Base-by-base conservation (phyloP, 2,113 vertebrate species). In the Silurus asotus region DNA sequence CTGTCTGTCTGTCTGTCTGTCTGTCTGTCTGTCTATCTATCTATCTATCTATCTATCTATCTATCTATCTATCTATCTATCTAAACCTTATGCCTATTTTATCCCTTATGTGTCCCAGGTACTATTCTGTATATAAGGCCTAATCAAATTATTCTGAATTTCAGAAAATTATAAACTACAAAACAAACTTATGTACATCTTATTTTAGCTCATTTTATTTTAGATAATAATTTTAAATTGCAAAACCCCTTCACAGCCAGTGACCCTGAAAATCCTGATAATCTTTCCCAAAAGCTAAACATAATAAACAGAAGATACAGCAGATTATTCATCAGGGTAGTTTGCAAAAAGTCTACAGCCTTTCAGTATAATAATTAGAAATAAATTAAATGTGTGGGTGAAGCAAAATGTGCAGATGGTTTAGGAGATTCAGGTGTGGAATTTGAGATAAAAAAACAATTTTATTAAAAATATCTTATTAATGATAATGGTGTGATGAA, bases 321-420 rank as follows among this genome's bases (percentile, higher is more conserved):
- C 45, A 49, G 10, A n/a, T n/a, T 53, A n/a, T 53, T 76, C 23
- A 25, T 7, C 74, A 74, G 70, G 70, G 70, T 49, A 23, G 70
- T 23, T 74, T 23, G 49, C 20, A 23, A 25, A 49, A 76, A 9
- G 37, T 37, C 14, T 19, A 70, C 8, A 37, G 49, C 49, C 49
- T 55, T 76, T 76, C 5, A 76, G 6, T 75, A 25, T 76, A 76
- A 76, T n/a, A 55, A 55, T 76, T n/a, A 25, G 51, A n/a, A 76
- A 14, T 23, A 51, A 76, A 48, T 37, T 45, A 55, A 55, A 76
- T 76, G 13, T 76, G 74, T 55, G 49, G 48, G 6, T 76, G 20
- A 25, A 55, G 49, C 74, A 76, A 25, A 76, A 3, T 55, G 49
- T 25, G 23, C 48, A 76, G 49, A 76, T 53, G 74, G 10, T 76